These are phyloP conservation scores for Trypoxylus dichotomus DNA, from an alignment of 1,140 invertebrate species.

Conservation along the genomic window DNA sequence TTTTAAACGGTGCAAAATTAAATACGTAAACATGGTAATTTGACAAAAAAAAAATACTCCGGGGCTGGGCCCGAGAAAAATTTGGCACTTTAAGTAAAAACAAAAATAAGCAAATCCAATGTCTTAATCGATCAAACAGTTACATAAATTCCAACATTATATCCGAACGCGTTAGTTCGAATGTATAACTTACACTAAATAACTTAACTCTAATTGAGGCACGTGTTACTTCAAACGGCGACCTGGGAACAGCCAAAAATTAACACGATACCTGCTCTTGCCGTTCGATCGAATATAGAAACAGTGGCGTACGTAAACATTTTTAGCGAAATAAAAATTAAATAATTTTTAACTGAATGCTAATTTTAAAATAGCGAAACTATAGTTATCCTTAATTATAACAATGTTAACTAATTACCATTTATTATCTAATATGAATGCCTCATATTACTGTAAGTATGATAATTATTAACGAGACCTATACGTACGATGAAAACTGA, in stretches of 20 bases:
- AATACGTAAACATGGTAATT: constrained; percentile 19
- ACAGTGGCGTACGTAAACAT: background rate
- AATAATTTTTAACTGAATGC: no score
- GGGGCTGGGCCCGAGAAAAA: background rate
- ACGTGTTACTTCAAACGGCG: constrained; percentile 10
- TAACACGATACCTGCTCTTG: background rate
- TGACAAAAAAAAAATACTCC: constrained; percentile 9
- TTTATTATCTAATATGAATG: no score
- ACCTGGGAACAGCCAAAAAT: constrained; percentile 8
- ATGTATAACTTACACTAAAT: constrained; percentile 3
- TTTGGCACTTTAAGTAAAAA: constrained; percentile 19
- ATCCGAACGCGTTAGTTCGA: background rate
- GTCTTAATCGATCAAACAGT: constrained; percentile 14
- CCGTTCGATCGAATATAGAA: no score
- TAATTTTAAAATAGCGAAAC: no score
- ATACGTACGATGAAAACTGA: no score
- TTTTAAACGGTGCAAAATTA: constrained; percentile 19
- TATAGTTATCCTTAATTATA: no score
- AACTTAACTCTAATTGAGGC: background rate
- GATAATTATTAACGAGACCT: no score
- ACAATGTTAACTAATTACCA: no score
- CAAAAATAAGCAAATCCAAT: constrained; percentile 18
- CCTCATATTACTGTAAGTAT: no score
- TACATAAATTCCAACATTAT: constrained; percentile 23
- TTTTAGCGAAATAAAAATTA: no score